Percentiles rank a stretch among this genome's conserved stretches.
Evolutionary conservation across 2,888 invertebrate species (phyloP).

Genomic region (Agrypnus murinus): DNA sequence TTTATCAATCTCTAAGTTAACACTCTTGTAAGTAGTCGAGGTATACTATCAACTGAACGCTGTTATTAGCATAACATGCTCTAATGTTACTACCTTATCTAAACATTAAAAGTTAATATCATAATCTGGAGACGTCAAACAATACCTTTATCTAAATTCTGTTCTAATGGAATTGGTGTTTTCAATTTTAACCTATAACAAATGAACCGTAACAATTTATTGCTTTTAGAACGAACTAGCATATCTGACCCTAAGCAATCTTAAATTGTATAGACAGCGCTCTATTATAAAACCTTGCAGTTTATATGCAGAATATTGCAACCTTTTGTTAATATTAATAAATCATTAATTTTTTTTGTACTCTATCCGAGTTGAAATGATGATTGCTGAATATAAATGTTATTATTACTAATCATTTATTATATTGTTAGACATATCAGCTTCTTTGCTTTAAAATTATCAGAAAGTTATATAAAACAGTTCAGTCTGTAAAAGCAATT

Average conservation of each 20-base stretch:
- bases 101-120: slow-evolving; percentile 44
- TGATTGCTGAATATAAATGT: too few species aligned
- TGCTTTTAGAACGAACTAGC: slow-evolving; percentile 43
- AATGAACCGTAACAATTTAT: slow-evolving; percentile 51
- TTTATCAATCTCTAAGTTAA: slow-evolving; percentile 16
- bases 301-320: slow-evolving; percentile 35
- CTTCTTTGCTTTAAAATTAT: too few species aligned
- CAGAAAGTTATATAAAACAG: too few species aligned
- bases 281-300: slow-evolving; percentile 40
- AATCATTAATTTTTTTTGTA: slow-evolving; percentile 13
- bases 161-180: slow-evolving; percentile 48
- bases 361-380: too few species aligned
- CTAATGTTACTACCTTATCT: slow-evolving; percentile 30
- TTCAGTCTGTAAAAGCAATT: too few species aligned
- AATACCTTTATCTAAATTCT: slow-evolving; percentile 44
- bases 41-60: slow-evolving; percentile 8
- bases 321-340: slow-evolving; percentile 30
- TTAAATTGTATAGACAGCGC: slow-evolving; percentile 46
- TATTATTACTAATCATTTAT: too few species aligned
- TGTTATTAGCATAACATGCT: slow-evolving; percentile 30
- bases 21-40: slow-evolving; percentile 18
- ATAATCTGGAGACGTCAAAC: slow-evolving; percentile 46
- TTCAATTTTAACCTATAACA: slow-evolving; percentile 48
- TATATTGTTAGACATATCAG: too few species aligned
- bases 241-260: slow-evolving; percentile 49